Evolutionary conservation across 2,797 vertebrate genomes (phyloP).

Genomic region (Sparidentex hasta): DNA sequence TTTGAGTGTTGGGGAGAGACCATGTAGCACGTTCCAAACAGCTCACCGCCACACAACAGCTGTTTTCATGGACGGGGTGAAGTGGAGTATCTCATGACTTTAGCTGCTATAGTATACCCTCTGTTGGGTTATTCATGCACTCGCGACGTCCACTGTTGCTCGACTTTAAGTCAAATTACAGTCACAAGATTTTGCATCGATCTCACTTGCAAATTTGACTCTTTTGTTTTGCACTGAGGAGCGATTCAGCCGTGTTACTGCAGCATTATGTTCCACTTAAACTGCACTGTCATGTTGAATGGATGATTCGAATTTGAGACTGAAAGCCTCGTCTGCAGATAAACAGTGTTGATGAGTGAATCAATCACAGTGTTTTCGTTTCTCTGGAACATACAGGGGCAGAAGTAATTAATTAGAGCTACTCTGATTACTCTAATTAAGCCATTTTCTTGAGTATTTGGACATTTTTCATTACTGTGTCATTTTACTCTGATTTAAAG

Average conservation of each 20-base stretch:
- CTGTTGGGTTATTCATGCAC: constrained; percentile 67
- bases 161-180: constrained; percentile 68
- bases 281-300: not conserved
- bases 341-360: not conserved
- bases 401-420: too few relatives aligned
- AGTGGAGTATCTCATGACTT: constrained; percentile 74
- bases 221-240: constrained; percentile 7
- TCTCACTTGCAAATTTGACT: constrained; percentile 24
- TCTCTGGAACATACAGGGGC: too few relatives aligned
- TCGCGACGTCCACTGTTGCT: constrained; percentile 41
- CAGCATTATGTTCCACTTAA: not conserved
- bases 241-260: constrained; percentile 10
- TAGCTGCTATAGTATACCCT: constrained; percentile 55
- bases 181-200: constrained; percentile 74
- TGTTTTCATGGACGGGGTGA: constrained; percentile 53
- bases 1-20: constrained; percentile 8
- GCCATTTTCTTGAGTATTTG: too few relatives aligned
- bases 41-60: constrained; percentile 56
- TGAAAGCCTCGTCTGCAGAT: not conserved
- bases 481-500: too few relatives aligned
- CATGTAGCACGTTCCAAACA: constrained; percentile 39
- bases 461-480: too few relatives aligned
- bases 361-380: not conserved
- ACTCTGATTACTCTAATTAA: too few relatives aligned
- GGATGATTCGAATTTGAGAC: not conserved